Evolutionary conservation across 2,113 vertebrate genomes (phyloP).

Genomic region (Sisor rabdophorus): DNA sequence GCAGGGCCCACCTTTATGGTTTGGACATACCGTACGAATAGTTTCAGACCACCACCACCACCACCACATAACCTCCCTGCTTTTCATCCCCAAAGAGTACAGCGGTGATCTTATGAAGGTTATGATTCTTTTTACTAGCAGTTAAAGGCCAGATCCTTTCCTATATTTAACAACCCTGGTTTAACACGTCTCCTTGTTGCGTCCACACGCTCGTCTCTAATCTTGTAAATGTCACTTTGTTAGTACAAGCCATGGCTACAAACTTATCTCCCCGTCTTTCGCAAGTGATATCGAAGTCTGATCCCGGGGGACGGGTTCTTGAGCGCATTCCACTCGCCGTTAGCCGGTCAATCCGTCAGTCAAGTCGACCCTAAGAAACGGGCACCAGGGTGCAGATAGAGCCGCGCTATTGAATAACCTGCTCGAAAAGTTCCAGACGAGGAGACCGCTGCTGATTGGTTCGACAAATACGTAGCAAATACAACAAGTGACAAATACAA

Average conservation of each 20-base stretch:
- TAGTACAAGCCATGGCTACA: background rate
- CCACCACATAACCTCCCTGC: too few relatives aligned
- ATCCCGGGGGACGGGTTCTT: conserved; percentile 7
- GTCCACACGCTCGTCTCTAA: background rate
- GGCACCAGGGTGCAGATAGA: conserved; percentile 4
- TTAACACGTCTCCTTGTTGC: background rate
- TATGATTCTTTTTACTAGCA: background rate
- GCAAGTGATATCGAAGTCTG: background rate
- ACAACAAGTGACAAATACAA: too few relatives aligned
- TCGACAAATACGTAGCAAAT: background rate
- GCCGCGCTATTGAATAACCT: background rate
- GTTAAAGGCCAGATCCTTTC: background rate
- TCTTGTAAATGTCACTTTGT: conserved; percentile 29
- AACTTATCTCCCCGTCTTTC: background rate
- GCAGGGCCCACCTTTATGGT: background rate
- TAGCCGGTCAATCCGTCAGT: conserved; percentile 43
- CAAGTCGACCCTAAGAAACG: background rate
- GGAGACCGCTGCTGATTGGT: conserved; percentile 20
- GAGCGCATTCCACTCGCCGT: conserved; percentile 32
- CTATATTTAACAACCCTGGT: background rate
- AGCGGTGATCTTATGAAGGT: background rate
- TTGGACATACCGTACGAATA: background rate
- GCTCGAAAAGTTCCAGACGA: background rate
- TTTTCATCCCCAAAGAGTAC: background rate
- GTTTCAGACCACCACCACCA: too few relatives aligned